Evolutionary conservation across 2,797 vertebrate genomes (phyloP).

Genomic region (Tinamus major): DNA sequence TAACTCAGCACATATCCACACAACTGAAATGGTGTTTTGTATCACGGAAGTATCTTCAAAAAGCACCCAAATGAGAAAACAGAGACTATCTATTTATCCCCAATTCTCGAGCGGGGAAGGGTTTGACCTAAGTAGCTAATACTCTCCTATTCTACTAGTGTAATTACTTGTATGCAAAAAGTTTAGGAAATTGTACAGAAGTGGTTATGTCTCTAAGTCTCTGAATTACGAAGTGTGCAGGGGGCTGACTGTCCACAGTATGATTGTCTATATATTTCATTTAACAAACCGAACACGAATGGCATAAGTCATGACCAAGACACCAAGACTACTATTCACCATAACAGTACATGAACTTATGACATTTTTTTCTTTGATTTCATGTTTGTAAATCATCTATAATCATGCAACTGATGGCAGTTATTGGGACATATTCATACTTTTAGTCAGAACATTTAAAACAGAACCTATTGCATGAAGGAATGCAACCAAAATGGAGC

Average conservation of each 20-base stretch:
- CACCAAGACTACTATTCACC: background rate
- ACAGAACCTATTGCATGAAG: slow-evolving; percentile 4
- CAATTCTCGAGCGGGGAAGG: background rate
- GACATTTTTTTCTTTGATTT: background rate
- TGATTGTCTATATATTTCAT: background rate
- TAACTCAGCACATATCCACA: background rate
- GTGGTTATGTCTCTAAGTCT: background rate
- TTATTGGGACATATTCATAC: background rate
- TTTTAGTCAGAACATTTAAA: slow-evolving; percentile 40
- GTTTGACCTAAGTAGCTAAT: background rate
- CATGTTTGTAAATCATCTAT: background rate
- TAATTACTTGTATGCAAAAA: background rate
- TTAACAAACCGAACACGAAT: slow-evolving; percentile 9
- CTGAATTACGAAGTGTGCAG: background rate
- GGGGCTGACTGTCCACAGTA: background rate
- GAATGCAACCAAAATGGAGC: slow-evolving; percentile 49
- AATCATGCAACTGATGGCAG: background rate
- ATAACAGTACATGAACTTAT: background rate
- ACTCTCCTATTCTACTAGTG: background rate
- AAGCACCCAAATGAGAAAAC: background rate
- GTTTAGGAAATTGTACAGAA: background rate
- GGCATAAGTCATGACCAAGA: background rate
- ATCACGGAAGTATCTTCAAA: background rate
- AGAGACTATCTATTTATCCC: background rate
- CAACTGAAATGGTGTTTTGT: background rate